Evolutionary conservation across 2,113 vertebrate genomes (phyloP), one percentile per base, ranked within the genome.

Genomic region (Indicator indicator): DNA sequence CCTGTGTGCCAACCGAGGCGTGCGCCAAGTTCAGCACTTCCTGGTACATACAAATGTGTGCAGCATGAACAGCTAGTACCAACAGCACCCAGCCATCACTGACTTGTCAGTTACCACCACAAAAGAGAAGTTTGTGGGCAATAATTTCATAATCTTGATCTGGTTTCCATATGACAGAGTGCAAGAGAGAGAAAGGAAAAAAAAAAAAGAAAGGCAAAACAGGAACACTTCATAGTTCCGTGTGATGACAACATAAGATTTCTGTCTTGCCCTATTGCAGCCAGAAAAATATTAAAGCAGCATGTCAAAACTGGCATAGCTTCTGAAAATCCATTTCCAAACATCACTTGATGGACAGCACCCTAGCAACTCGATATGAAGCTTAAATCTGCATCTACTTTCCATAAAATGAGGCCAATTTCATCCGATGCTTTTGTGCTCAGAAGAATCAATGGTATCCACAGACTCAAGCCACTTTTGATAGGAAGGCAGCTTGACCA

Each of bases 101-200:
- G 91, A 86, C 93, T 94, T 95, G 93, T 95, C 88, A 93, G 73
- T 67, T 97, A 93, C 88, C 85, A 95, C 95, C 95, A 96, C 94
- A 95, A 92, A 96, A 94, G 74, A 93, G 79, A 93, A 94, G 92
- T 95, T 90, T 95, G 87, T 93, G 93, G 75, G 92, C 93, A 97
- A 94, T 93, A 94, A 95, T 94, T 97, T 96, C 90, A 89, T 95
- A 96, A 91, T 96, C 94, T 96, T 93, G 88, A 92, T 95, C 94
- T 96, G 89, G 94, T 96, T 97, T 97, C 95, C 90, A 90, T 96
- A 93, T 94, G 94, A 93, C 97, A 90, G 80, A 93, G 91, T 83
- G 86, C 79, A 93, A 91, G 93, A 90, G 94, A 90, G 89, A 94
- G 78, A 96, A 94, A 96, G 7, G 7, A 67, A 63, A 83, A 86